These are phyloP conservation scores for Troides helena DNA, from an alignment of 2,888 invertebrate genomes.

Conservation along the genomic window DNA sequence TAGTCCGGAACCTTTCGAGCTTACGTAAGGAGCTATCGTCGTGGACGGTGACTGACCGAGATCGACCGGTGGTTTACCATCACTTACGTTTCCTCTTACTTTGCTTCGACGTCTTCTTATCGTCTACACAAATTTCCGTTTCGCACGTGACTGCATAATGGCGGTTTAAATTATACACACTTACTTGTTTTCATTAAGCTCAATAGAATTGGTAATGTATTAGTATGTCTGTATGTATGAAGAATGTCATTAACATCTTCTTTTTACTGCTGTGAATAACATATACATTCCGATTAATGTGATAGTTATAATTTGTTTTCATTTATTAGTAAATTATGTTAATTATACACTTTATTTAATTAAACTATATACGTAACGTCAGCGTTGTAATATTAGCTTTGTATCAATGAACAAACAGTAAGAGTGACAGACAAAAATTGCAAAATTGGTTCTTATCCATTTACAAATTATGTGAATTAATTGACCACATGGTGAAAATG, in stretches of 20 bases:
- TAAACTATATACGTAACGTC: no score
- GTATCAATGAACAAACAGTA: background rate
- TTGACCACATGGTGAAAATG: no score
- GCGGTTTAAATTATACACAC: constrained; percentile 39
- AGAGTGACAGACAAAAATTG: background rate
- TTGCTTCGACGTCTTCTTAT: constrained; percentile 35
- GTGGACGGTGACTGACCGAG: constrained; percentile 54
- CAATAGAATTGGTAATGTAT: constrained; percentile 23
- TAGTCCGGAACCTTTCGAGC: constrained; percentile 37
- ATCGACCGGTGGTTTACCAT: constrained; percentile 34
- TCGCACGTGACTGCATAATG: constrained; percentile 50
- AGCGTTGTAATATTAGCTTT: no score
- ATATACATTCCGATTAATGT: background rate
- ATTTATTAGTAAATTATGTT: no score
- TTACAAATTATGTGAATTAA: no score
- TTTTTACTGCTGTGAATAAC: background rate
- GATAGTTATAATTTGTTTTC: background rate
- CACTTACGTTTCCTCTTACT: constrained; percentile 23
- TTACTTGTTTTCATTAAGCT: constrained; percentile 32
- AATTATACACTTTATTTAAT: no score
- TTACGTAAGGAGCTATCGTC: constrained; percentile 19
- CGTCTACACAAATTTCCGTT: constrained; percentile 37
- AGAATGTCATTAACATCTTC: constrained; percentile 7
- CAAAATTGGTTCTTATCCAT: no score
- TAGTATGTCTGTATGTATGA: constrained; percentile 12